phyloP scores from a whole-genome alignment of 2,113 vertebrate species.

The Hippoglossus stenolepis region DNA sequence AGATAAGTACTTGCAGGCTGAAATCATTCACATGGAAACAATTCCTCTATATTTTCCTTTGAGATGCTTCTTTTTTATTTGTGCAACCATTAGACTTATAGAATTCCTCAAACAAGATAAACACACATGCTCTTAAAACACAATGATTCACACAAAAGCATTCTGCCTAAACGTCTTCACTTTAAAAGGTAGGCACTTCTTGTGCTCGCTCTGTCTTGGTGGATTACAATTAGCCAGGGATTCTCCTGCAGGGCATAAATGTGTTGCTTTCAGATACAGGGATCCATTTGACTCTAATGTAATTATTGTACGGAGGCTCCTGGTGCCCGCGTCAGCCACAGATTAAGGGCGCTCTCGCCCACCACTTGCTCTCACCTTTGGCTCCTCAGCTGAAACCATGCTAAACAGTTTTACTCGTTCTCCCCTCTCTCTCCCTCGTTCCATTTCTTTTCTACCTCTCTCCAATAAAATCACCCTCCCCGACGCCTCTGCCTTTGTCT shows the following conservation, averaged over 20 bases:
- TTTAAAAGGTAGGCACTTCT: slow-evolving; percentile 82
- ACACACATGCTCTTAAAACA: slow-evolving; percentile 48
- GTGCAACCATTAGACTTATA: slow-evolving; percentile 46
- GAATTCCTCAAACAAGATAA: slow-evolving; percentile 41
- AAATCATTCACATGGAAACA: slow-evolving; percentile 38
- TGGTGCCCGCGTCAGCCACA: slow-evolving; percentile 82
- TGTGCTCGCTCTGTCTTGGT: slow-evolving; percentile 77
- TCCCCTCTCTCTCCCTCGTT: slow-evolving; percentile 44
- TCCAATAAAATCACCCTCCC: slow-evolving; percentile 68
- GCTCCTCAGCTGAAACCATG: slow-evolving; percentile 80
- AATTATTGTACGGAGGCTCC: slow-evolving; percentile 83
- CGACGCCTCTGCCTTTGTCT: slow-evolving; percentile 77
- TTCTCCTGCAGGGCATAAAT: slow-evolving; percentile 87
- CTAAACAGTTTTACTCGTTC: slow-evolving; percentile 72
- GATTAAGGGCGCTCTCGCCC: slow-evolving; percentile 84
- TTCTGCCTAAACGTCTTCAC: slow-evolving; percentile 72
- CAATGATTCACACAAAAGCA: slow-evolving; percentile 62
- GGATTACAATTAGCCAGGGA: slow-evolving; percentile 87
- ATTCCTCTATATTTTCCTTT: slow-evolving; percentile 38
- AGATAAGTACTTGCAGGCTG: slow-evolving; percentile 36
- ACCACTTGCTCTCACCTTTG: slow-evolving; percentile 86
- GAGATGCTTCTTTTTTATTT: slow-evolving; percentile 28
- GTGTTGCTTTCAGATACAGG: slow-evolving; percentile 88
- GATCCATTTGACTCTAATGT: slow-evolving; percentile 86
- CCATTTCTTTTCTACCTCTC: slow-evolving; percentile 55